A percentile compares a stretch with the other conserved stretches of the same genome.
Evolutionary conservation across 2,797 vertebrate species (phyloP).

Genomic region (Schizopygopsis malacanthus): DNA sequence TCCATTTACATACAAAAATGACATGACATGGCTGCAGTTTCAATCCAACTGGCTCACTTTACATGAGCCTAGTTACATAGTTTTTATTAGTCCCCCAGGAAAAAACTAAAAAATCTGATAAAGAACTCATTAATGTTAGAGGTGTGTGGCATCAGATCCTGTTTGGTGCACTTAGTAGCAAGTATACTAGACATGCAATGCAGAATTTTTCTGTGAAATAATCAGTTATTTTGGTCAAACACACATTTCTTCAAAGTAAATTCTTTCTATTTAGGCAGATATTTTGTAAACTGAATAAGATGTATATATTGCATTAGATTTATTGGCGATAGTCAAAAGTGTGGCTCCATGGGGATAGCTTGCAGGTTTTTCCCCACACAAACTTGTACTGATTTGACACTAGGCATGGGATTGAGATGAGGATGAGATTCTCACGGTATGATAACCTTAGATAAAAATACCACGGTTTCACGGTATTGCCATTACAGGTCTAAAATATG

Average conservation of each 20-base stretch:
- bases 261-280: background rate
- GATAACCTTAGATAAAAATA: no score
- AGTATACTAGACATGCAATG: background rate
- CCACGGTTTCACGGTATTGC: no score
- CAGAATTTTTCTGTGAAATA: background rate
- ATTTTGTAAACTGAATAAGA: background rate
- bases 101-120: background rate
- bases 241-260: background rate
- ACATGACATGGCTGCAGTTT: background rate
- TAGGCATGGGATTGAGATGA: no score
- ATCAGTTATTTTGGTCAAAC: background rate
- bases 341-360: background rate
- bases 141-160: background rate
- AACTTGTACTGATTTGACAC: background rate
- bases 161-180: background rate
- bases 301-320: no score
- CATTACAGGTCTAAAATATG: no score
- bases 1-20: background rate
- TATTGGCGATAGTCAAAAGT: background rate
- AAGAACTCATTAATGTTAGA: no score
- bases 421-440: no score
- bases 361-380: background rate
- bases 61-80: background rate
- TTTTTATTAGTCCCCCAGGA: background rate
- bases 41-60: background rate